Evolutionary conservation across 2,797 vertebrate genomes (phyloP), one percentile per base, ranked within the genome.

Genomic region (Geotrypetes seraphini): DNA sequence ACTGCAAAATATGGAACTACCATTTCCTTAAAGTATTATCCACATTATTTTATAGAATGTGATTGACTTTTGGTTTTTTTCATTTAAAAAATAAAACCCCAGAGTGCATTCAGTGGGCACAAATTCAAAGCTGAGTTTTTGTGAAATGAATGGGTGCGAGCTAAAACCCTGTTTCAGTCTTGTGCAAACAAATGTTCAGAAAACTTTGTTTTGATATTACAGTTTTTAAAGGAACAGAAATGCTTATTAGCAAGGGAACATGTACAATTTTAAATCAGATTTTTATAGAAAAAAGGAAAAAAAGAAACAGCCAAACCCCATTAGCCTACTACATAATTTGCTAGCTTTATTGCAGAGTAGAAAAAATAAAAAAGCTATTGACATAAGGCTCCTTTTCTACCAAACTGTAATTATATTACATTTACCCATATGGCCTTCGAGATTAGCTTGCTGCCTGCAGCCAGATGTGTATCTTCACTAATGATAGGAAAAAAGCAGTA

Each of bases 361-460:
- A 16, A 62, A 38, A 43, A 35, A 53, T 31, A 35, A 16, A 62
- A 38, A 43, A 35, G 53, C 31, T 64, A 62, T 33, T 72, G 57
- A 60, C 41, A 53, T 27, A 59, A 57, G 30, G 37, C 33, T 57
- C 22, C 25, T 38, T 63, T 66, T 63, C 42, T 52, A 67, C 47
- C 25, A 51, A 39, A 57, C 33, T 53, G 46, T 59, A 70, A 71
- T 66, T 59, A 57, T 48, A 54, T 25, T 65, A 33, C 39, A 44
- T 58, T 50, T 61, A 63, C 38, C 62, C 74, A 67, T 53, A 51
- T 56, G 61, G 66, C 52, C 40, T 50, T n/a, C 60, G 52, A 69
- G 55, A 69, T 59, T 51, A 57, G 33, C 41, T 31, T 45, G 31
- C 51, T 61, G 58, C 61, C 66, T 55, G 45, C 63, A 63, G 74